Conservation (phyloP, 2,888 invertebrate species). For the Callinectes sapidus region DNA sequence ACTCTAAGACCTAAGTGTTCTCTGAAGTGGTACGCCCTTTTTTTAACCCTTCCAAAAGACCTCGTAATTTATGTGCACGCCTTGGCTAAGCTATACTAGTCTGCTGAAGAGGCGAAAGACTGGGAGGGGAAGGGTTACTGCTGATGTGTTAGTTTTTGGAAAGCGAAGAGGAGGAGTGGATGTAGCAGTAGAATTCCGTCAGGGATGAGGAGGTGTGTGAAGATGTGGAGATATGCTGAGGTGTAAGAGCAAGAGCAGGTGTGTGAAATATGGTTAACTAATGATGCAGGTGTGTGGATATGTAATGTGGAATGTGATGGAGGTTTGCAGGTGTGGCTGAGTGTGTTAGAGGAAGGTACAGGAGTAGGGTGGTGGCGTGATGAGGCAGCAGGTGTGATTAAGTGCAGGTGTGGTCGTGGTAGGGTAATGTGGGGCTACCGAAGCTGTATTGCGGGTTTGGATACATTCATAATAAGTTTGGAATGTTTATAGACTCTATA, state of each 20-base stretch:
- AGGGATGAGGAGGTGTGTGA: neutral
- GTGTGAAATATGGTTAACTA: neutral
- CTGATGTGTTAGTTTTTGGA: neutral
- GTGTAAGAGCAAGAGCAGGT: neutral
- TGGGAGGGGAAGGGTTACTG: neutral
- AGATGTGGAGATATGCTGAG: neutral
- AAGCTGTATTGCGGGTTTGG: neutral
- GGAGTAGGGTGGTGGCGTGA: neutral
- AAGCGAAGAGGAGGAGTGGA: neutral
- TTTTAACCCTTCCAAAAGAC: neutral
- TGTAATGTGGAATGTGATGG: neutral
- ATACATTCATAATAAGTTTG: neutral
- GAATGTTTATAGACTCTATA: neutral
- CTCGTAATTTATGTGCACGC: neutral
- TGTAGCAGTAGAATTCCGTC: neutral
- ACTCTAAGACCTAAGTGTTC: neutral
- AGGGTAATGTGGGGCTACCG: neutral
- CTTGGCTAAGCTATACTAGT: neutral
- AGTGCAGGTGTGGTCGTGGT: slow-evolving; percentile 4
- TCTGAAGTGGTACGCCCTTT: neutral
- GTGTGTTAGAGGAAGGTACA: neutral
- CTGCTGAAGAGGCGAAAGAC: neutral
- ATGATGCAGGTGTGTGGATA: neutral
- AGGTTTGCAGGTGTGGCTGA: neutral
- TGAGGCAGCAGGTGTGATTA: neutral